phyloP scores from a whole-genome alignment of 2,888 invertebrate species.

The Pseudoips prasinana region DNA sequence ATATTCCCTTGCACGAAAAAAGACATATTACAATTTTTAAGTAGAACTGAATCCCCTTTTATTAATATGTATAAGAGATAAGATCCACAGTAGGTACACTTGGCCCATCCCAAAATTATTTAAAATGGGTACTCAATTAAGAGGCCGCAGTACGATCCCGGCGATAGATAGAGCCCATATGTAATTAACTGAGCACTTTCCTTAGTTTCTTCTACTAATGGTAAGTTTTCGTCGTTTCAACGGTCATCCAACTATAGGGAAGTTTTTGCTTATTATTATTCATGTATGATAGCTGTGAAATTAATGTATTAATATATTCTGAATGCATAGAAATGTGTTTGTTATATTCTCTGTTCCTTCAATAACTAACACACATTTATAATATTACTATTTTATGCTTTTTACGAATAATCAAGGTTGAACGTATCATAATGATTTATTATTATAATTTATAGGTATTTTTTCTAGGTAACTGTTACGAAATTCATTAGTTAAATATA shows the following conservation, averaged over 20 bases:
- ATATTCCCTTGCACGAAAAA: no score
- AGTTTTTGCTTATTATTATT: slow-evolving; percentile 29
- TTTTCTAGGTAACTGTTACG: no score
- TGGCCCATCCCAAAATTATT: slow-evolving; percentile 52
- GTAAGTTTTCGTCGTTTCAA: slow-evolving; percentile 56
- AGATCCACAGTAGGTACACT: slow-evolving; percentile 18
- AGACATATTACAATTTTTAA: no score
- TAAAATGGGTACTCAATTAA: slow-evolving; percentile 67
- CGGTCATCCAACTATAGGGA: slow-evolving; percentile 49
- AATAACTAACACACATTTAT: no score
- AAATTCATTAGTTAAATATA: no score
- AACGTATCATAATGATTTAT: no score
- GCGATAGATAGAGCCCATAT: slow-evolving; percentile 59
- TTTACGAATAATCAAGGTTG: no score
- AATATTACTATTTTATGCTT: no score
- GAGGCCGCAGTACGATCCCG: slow-evolving; percentile 52
- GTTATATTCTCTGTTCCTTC: no score
- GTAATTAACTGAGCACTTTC: slow-evolving; percentile 58
- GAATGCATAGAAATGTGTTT: no score
- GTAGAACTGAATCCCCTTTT: no score
- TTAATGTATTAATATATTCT: neutral
- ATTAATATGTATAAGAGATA: slow-evolving; percentile 38
- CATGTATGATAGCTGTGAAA: slow-evolving; percentile 25
- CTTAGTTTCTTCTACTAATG: slow-evolving; percentile 29
- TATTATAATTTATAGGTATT: no score